phyloP scores from a whole-genome alignment of 2,888 invertebrate genomes.

The Nemurella pictetii region DNA sequence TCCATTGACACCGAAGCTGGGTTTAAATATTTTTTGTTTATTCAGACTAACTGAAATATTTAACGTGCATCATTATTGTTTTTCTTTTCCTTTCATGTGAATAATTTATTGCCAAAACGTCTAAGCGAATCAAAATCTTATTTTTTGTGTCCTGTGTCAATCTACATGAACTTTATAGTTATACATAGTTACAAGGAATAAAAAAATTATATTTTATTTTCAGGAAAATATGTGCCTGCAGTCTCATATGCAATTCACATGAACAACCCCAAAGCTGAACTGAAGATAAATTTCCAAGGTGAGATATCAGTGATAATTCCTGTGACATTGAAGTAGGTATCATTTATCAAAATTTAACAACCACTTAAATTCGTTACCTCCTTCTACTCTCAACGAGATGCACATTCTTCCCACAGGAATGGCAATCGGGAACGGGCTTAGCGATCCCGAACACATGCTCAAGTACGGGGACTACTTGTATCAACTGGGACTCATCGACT shows the following conservation, averaged over 20 bases:
- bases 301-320: background rate
- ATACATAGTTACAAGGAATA: background rate
- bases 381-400: no score
- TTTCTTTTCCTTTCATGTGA: no score
- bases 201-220: constrained; percentile 38
- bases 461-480: constrained; percentile 79
- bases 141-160: no score
- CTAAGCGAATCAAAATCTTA: no score
- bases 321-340: background rate
- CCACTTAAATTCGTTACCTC: no score
- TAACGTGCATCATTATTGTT: no score
- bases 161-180: no score
- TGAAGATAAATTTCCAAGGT: constrained; percentile 64
- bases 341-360: background rate
- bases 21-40: no score
- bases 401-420: constrained; percentile 59
- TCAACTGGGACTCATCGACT: constrained; percentile 72
- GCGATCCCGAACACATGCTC: constrained; percentile 77
- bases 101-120: no score
- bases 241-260: constrained; percentile 72
- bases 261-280: constrained; percentile 60
- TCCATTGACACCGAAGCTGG: no score
- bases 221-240: constrained; percentile 76
- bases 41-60: no score
- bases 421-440: constrained; percentile 78